Evolutionary conservation across 1,140 invertebrate genomes (phyloP), one percentile per base, ranked within the genome.

Genomic region (Drosophila equinoxialis): DNA sequence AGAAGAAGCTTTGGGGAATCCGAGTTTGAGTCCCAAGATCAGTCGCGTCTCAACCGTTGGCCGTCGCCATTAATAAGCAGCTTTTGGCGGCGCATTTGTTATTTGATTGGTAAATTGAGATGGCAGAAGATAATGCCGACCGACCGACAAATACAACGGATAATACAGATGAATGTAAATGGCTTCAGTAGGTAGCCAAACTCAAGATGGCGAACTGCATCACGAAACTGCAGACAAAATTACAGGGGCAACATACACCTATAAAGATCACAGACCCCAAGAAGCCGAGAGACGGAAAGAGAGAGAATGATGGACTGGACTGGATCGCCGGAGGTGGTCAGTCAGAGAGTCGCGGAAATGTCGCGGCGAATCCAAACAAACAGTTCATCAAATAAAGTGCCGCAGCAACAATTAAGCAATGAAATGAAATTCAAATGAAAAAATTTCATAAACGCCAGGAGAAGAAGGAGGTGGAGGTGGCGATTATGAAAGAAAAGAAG

Each of bases 21-120:
- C 66, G 58, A 66, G 23, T 20, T 11, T 20, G 57, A 58, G 48
- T 10, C 17, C 45, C 45, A 51, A 51, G 45, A 51, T 51, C 45
- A 51, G 60, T 61, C 57, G 77, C 80, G 65, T 63, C 64, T 77
- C 74, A 62, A 77, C 73, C 77, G 73, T 69, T 86, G 83, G 63
- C 63, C 23, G 86, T 74, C 69, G 87, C 82, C 83, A 90, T 90
- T 83, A 90, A 90, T 90, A 83, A 89, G 83, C 79, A 86, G 77
- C 71, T 90, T 61, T 83, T 81, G 81, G 86, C 81, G 74, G 86
- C 79, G 76, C 74, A 83, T 90, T 90, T 86, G 81, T 82, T 82
- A 90, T 90, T 86, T 90, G 86, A 86, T 90, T 90, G 79, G 82
- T 90, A 90, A 90, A 90, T 90, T 90, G 86, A 83, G 86, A 78